Percentiles rank a stretch among this genome's conserved stretches.
These are phyloP conservation scores for Serilophus lunatus DNA, from an alignment of 2,113 vertebrate genomes.

Conservation along the genomic window DNA sequence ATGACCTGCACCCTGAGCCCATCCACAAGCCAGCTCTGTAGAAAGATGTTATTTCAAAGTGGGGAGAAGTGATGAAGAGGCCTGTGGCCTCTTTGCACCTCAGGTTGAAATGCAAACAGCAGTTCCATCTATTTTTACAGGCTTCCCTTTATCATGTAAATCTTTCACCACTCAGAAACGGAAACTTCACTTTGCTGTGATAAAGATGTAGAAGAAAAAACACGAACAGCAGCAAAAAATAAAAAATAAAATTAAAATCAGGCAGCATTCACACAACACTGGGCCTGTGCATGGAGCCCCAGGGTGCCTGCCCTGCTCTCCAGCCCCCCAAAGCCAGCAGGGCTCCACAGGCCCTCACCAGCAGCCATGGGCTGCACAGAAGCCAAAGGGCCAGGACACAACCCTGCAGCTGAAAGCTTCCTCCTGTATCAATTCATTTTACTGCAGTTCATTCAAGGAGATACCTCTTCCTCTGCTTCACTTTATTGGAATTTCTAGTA, in stretches of 20 bases:
- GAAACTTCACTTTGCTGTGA: background rate
- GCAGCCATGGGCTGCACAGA: background rate
- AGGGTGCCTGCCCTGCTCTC: background rate
- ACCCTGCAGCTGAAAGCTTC: background rate
- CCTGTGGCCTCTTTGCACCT: background rate
- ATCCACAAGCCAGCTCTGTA: background rate
- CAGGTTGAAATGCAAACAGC: background rate
- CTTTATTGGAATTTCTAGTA: background rate
- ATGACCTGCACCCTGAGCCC: fast-evolving
- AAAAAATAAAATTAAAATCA: background rate
- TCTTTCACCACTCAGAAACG: background rate
- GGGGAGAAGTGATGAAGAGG: background rate
- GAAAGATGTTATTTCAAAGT: background rate
- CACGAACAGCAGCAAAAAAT: background rate
- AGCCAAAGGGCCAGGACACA: background rate
- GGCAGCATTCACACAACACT: background rate
- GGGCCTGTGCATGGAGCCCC: background rate
- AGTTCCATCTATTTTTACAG: background rate
- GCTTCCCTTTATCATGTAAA: background rate
- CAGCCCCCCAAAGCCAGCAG: background rate
- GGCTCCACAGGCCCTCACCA: background rate
- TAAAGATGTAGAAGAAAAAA: background rate
- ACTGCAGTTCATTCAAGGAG: background rate
- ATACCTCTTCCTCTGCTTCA: background rate
- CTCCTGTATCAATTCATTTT: background rate